Evolutionary conservation across 2,113 vertebrate genomes (phyloP), one percentile per base, ranked within the genome.

Genomic region (Petrocephalus zakoni): DNA sequence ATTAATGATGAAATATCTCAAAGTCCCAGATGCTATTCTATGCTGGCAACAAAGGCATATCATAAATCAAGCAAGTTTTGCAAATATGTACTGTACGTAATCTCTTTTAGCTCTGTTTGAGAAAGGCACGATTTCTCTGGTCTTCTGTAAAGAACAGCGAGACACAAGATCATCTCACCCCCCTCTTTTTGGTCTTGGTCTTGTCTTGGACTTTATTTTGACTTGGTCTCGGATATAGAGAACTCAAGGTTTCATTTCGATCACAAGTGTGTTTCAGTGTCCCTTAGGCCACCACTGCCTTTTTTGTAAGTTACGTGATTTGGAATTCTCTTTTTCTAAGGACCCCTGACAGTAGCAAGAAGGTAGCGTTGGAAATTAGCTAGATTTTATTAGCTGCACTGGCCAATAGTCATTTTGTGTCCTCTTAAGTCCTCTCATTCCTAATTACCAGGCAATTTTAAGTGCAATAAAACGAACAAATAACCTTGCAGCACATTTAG

Each of bases 21-120:
- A 94, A 93, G 94, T 94, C 95, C 95, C 95, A 93, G 94, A 95
- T 93, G 94, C 93, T 91, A 92, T 95, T 95, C 95, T 96, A 95
- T 93, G 88, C 94, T 93, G 94, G 94, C 95, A 95, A 95, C 95
- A 94, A 95, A 68, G 22, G 34, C 94, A 95, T 95, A 95, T 95
- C 95, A 95, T 94, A 95, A 96, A 95, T 95, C 95, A 95, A 93
- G 89, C 72, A 89, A 87, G 95, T 94, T 95, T 92, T 94, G 95
- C 95, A 93, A 94, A 94, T 93, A 92, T 90, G 93, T 92, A 92
- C 93, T 94, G 93, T 93, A 91, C 94, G 92, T 94, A 94, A 22
- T 94, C 94, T 95, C 94, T 92, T 91, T 94, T 95, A 92, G 95
- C 37, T 93, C 92, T 93, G 92, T 94, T 95, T 94, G 90, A 90